Evolutionary conservation across 2,888 invertebrate genomes (phyloP), one percentile per base, ranked within the genome.

Genomic region (Spialia ferax): DNA sequence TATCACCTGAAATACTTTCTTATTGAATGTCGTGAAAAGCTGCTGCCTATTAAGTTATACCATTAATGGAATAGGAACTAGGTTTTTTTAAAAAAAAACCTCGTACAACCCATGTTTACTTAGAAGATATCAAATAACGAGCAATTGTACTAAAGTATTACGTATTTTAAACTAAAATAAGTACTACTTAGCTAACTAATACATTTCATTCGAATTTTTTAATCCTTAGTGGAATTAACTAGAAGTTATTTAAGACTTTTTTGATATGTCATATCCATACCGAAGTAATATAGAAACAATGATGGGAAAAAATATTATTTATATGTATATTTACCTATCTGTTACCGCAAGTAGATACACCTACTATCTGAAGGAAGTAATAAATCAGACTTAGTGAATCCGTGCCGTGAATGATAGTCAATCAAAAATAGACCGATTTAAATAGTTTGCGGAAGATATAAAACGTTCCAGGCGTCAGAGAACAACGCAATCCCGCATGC

Each of bases 391-490:
- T 66, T 65, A 59, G 60, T 48, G 54, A 42, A 55, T 61, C 45
- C 54, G 54, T 54, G 42, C 79, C 78, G 80, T 85, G 81, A 84
- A 83, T 69, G 81, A 83, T 79, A 85, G 83, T 81, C 82, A 83
- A 79, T 78, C 81, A 74, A 72, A 85, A 89, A 88, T 88, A 89
- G 87, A 84, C 77, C 75, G 78, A 85, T 87, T 86, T 78, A 70
- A 80, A 83, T 87, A 85, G 32, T 35, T 35, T 82, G 85, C 88
- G 90, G 89, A 90, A 89, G 90, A 89, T 79, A 84, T 84, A 84
- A 86, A 88, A 76, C 85, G 86, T 26, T 54, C 22, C 26, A 3
- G 18, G 8, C n/a, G 48, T 15, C 48, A 4, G 20, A 10, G 10
- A 20, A 18, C 10, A 3, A 20, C 48, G 20, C 15, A 20, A 48